phyloP scores from a whole-genome alignment of 2,113 vertebrate genomes.

The Xerus inauris region DNA sequence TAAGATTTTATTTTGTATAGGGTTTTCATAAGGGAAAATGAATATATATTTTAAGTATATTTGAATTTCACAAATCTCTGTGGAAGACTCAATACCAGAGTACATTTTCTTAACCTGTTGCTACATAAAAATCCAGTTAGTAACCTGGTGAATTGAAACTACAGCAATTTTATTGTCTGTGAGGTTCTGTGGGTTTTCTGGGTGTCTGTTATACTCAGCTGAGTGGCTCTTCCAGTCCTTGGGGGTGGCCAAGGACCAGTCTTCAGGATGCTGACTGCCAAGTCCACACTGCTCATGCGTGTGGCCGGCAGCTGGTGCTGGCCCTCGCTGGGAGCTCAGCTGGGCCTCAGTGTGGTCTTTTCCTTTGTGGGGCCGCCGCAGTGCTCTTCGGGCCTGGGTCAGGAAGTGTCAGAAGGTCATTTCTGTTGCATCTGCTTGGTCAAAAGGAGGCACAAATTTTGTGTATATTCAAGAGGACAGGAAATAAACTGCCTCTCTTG shows the following conservation, averaged over 20 bases:
- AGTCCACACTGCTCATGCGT: not conserved
- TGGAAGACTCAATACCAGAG: not conserved
- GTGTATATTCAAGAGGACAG: not conserved
- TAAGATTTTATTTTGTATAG: not conserved
- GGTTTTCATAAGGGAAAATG: not conserved
- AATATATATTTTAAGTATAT: not conserved
- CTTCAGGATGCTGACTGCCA: not conserved
- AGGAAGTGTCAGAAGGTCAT: not conserved
- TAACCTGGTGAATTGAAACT: not conserved
- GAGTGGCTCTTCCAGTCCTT: not conserved
- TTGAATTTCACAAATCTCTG: conserved; percentile 23
- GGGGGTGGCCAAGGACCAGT: not conserved
- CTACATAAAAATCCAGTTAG: not conserved
- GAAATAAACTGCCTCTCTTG: not conserved
- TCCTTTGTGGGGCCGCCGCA: not conserved
- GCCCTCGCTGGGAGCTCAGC: not conserved
- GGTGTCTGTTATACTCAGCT: not conserved
- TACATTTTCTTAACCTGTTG: not conserved
- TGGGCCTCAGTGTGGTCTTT: not conserved
- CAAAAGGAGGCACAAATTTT: not conserved
- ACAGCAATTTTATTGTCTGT: not conserved
- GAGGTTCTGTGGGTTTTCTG: not conserved
- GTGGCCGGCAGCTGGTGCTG: not conserved
- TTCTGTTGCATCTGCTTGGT: not conserved
- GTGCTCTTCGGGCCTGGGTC: not conserved